Percentiles rank a stretch among this genome's conserved stretches.
These are phyloP conservation scores for Progne subis DNA, from an alignment of 2,113 vertebrate species.

Conservation along the genomic window DNA sequence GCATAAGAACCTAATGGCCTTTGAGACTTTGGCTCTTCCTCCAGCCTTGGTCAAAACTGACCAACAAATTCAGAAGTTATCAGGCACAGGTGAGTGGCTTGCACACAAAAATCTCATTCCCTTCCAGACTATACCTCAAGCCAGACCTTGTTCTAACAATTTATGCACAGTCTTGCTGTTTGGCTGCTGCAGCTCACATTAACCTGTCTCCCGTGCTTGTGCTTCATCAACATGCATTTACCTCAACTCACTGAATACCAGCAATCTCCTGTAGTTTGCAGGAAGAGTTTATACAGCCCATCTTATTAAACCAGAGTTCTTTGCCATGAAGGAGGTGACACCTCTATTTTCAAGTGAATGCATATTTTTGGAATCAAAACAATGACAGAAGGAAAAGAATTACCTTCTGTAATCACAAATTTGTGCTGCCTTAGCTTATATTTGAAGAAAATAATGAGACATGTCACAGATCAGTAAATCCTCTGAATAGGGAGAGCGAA, in stretches of 20 bases:
- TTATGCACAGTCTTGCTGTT: neutral
- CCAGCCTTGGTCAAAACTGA: neutral
- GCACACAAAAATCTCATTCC: neutral
- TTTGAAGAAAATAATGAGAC: neutral
- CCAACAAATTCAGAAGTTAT: neutral
- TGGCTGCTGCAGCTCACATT: neutral
- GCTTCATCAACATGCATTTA: neutral
- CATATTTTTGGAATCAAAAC: neutral
- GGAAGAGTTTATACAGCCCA: neutral
- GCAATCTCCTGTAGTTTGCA: neutral
- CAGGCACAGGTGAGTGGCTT: neutral
- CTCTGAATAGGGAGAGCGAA: neutral
- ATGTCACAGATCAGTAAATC: neutral
- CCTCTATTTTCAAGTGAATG: neutral
- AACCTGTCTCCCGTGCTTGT: neutral
- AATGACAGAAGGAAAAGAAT: neutral
- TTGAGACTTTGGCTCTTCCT: neutral
- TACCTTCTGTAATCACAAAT: neutral
- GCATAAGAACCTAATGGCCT: neutral
- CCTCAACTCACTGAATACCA: neutral
- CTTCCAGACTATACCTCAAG: neutral
- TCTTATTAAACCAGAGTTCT: neutral
- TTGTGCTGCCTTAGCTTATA: neutral
- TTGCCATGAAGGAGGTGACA: neutral
- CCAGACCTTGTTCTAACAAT: neutral